Percentiles rank a stretch among this genome's conserved stretches.
phyloP scores from a whole-genome alignment of 35 echinoderm and acorn worm species.

The Ophiothrix spiculata region DNA sequence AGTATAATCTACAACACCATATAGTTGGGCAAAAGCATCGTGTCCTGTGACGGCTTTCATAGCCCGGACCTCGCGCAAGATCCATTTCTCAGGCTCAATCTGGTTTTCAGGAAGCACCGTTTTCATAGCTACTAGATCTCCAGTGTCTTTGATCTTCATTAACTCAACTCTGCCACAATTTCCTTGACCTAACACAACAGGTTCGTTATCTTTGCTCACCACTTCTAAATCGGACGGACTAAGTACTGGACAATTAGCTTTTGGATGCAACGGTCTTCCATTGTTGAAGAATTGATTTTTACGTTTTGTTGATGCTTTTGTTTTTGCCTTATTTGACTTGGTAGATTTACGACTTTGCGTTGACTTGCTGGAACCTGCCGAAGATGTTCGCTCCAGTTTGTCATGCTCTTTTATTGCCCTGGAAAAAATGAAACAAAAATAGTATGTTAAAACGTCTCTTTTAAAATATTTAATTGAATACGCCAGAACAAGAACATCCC shows the following conservation, averaged over 20 bases:
- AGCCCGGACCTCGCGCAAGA: not conserved
- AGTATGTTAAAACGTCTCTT: too few species aligned
- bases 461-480: too few species aligned
- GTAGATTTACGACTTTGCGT: too few species aligned
- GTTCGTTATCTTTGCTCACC: not conserved
- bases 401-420: slow-evolving; percentile 2
- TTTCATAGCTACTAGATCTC: not conserved
- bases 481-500: too few species aligned
- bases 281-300: not conserved
- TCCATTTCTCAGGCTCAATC: not conserved
- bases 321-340: not conserved
- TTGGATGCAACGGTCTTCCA: not conserved
- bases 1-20: not conserved
- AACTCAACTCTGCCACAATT: not conserved
- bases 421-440: not conserved
- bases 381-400: not conserved
- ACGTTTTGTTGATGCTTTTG: not conserved
- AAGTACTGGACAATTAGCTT: not conserved
- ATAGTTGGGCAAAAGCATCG: not conserved
- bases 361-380: not conserved
- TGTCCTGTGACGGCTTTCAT: not conserved
- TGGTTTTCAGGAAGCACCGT: slow-evolving; percentile 11
- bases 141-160: not conserved
- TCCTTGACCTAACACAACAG: not conserved
- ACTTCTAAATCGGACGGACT: not conserved